Evolutionary conservation across 1,140 invertebrate species (phyloP), one percentile per base, ranked within the genome.

Genomic region (Drosophila nannoptera): DNA sequence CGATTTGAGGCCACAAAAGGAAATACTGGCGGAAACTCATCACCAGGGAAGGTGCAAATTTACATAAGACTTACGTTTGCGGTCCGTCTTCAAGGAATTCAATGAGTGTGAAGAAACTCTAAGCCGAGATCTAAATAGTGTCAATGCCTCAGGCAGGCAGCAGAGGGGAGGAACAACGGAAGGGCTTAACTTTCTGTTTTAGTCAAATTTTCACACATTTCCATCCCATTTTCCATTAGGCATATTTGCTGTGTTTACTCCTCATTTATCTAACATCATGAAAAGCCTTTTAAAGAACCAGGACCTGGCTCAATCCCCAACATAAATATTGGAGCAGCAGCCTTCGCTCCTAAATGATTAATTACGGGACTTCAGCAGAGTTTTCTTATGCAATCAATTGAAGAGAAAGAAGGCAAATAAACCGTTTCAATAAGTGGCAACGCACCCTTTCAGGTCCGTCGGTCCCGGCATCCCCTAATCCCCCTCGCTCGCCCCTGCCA

Each of bases 321-420:
- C 78, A 84, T 73, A 75, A 84, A 83, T 78, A 83, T 83, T 78
- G 50, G 50, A 71, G 69, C 31, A 22, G n/a, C 4, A 14, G 11
- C 42, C 11, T n/a, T 11, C 22, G 22, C 14, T 9, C 46, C 29
- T 5, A 35, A 83, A 75, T 83, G 78, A 83, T 83, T 83, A 83
- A 83, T 83, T 84, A 80, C 69, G 69, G 67, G 80, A 73, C 62
- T 75, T 84, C 69, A 54, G 64, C 64, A 58, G 58, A 75, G 53
- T 73, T 84, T 82, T 68, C 69, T 69, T 63, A 56, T 49, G 69
- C 69, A 81, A 84, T 83, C 80, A 83, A 84, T 84, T 73, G 69
- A 61, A 12, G 35, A 36, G 31, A 16, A 64, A 60, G 62, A 38
- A 40, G 36, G 49, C 54, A 54, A 66, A 54, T 55, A 52, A 82